Evolutionary conservation across 92 coral and sea anemone genomes (phyloP).

Genomic region (Actinostola sp.): DNA sequence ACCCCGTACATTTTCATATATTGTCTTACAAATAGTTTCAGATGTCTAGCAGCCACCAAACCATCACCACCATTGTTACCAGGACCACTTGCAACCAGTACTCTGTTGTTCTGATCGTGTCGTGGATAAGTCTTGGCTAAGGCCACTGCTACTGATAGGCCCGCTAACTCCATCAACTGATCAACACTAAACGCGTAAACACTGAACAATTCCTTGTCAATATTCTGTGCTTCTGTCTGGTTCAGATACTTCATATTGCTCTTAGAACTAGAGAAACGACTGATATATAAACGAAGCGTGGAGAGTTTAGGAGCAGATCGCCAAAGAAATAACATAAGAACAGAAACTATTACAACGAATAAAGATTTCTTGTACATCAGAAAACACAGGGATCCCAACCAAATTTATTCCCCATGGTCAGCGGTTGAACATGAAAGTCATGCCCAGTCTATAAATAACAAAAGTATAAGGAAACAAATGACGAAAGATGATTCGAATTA

Average conservation of each 20-base stretch:
- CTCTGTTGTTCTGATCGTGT: constrained; percentile 31
- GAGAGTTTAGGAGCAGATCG: constrained; percentile 13
- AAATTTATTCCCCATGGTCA: neutral
- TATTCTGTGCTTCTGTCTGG: constrained; percentile 95
- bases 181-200: constrained; percentile 96
- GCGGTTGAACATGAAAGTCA: constrained; percentile 1
- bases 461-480: neutral
- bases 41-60: constrained; percentile 96
- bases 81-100: constrained; percentile 91
- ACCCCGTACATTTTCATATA: no score
- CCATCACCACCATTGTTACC: constrained; percentile 99
- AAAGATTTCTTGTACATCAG: neutral
- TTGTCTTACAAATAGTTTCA: constrained; percentile 88
- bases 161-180: constrained; percentile 97
- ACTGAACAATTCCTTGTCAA: constrained; percentile 88
- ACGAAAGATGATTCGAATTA: constrained; percentile 6
- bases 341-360: constrained; percentile 6
- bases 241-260: constrained; percentile 76
- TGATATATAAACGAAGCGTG: neutral
- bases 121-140: constrained; percentile 82
- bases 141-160: constrained; percentile 92
- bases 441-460: constrained; percentile 5
- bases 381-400: constrained; percentile 12
- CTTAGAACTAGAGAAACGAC: constrained; percentile 8
- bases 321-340: constrained; percentile 20